Evolutionary conservation across 1,140 invertebrate genomes (phyloP), one percentile per base, ranked within the genome.

Genomic region (Zaprionus kolodkinae): DNA sequence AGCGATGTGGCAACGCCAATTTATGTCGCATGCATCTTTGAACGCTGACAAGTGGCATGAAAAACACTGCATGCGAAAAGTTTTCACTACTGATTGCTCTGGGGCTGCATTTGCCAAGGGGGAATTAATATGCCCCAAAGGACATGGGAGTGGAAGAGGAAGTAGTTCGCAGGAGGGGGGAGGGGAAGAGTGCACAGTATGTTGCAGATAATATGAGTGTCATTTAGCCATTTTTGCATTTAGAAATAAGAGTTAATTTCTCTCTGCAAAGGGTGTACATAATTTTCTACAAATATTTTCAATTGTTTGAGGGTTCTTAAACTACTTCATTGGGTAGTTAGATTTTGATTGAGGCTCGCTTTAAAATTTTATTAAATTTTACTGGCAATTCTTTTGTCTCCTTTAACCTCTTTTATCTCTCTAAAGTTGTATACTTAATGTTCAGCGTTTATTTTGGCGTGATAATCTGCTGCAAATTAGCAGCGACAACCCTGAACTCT

Each of bases 11-110:
- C 79, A 64, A 85, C 76, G 73, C 84, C 83, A 86, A 86, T 86
- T 86, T 77, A 83, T 78, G 76, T 79, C 62, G 68, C 78, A 81
- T 85, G 78, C 82, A 81, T 84, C 81, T 83, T 84, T 72, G 81
- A 80, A 60, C 81, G 67, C 81, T 77, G 81, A 79, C 81, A 80
- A 79, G 72, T 75, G 67, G 50, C 40, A 70, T 63, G 57, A 57
- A 71, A 64, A 71, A 57, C 21, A 48, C 61, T 36, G 69, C 33
- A 65, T 72, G 70, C 21, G 70, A 60, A 72, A 72, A 72, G 17
- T 71, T 75, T 63, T 64, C 15, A 35, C 66, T 62, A 33, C 21
- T 74, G 72, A 70, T 74, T 74, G 72, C 50, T 69, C 33, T 38
- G 52, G 66, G 59, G 59, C 66, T 69, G 66, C 55, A 36, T 63